These are phyloP conservation scores for Pangasius djambal DNA, from an alignment of 2,797 vertebrate genomes.

Conservation along the genomic window DNA sequence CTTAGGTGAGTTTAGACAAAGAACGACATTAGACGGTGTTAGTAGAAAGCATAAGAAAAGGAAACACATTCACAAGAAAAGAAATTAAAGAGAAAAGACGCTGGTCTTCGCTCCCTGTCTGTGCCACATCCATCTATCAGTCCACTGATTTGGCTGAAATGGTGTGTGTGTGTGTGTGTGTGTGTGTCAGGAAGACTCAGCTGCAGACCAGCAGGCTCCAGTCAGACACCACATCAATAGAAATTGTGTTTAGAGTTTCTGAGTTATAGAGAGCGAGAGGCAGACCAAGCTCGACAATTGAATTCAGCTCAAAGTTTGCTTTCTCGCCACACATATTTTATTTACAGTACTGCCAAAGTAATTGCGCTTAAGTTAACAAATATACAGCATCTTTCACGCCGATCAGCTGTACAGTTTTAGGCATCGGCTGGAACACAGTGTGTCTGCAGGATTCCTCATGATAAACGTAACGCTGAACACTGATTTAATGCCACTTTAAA, in stretches of 20 bases:
- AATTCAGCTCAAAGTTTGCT: neutral
- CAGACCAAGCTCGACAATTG: slow-evolving; percentile 7
- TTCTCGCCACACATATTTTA: neutral
- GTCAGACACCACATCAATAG: slow-evolving; percentile 39
- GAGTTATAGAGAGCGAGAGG: neutral
- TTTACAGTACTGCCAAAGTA: neutral
- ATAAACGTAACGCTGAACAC: neutral
- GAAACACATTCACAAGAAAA: neutral
- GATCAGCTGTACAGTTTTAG: neutral
- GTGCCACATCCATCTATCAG: neutral
- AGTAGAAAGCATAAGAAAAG: neutral
- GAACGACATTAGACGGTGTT: neutral
- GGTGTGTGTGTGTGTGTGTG: neutral
- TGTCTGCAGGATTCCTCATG: neutral
- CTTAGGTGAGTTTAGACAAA: neutral
- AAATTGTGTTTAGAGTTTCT: slow-evolving; percentile 38
- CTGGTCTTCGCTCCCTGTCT: neutral
- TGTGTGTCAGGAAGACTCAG: neutral
- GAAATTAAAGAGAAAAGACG: neutral
- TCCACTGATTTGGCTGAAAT: neutral
- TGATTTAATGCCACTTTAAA: neutral
- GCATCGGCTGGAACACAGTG: neutral
- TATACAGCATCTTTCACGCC: neutral
- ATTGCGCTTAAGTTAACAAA: neutral
- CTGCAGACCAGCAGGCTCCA: slow-evolving; percentile 17